phyloP scores from a whole-genome alignment of 2,113 vertebrate species.

The Mola mola region DNA sequence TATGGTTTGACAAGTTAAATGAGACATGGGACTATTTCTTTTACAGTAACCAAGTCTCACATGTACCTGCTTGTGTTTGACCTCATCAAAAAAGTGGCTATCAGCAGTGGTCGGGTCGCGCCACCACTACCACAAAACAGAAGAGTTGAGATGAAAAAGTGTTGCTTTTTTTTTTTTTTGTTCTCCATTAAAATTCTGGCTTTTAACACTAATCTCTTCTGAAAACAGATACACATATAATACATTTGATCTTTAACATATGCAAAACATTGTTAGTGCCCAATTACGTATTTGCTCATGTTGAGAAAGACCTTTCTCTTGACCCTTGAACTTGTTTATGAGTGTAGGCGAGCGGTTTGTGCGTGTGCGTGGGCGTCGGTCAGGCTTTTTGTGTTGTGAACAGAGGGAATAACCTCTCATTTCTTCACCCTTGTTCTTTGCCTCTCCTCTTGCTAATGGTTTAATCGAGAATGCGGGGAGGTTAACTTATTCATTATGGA shows the following conservation, averaged over 20 bases:
- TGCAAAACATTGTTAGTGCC: too few relatives aligned
- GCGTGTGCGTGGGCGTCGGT: slow-evolving; percentile 42
- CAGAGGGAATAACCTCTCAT: slow-evolving; percentile 52
- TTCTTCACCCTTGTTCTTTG: slow-evolving; percentile 44
- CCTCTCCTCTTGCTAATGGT: slow-evolving; percentile 26
- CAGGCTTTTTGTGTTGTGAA: slow-evolving; percentile 16
- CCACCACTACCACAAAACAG: too few relatives aligned
- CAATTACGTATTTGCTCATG: background rate
- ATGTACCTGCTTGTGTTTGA: too few relatives aligned
- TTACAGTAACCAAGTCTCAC: too few relatives aligned
- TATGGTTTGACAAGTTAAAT: too few relatives aligned
- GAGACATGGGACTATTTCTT: too few relatives aligned
- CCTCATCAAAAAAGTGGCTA: too few relatives aligned
- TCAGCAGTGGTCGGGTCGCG: too few relatives aligned
- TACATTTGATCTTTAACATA: background rate
- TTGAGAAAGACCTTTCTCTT: slow-evolving; percentile 1
- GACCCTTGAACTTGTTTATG: slow-evolving; percentile 39
- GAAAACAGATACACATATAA: background rate
- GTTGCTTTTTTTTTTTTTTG: background rate
- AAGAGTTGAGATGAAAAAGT: background rate
- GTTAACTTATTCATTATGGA: slow-evolving; percentile 41
- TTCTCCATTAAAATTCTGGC: background rate
- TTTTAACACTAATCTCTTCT: background rate
- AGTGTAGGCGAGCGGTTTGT: slow-evolving; percentile 31
- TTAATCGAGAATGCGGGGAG: slow-evolving; percentile 48